Evolutionary conservation across 2,797 vertebrate genomes (phyloP), one percentile per base, ranked within the genome.

Genomic region (Betta splendens): DNA sequence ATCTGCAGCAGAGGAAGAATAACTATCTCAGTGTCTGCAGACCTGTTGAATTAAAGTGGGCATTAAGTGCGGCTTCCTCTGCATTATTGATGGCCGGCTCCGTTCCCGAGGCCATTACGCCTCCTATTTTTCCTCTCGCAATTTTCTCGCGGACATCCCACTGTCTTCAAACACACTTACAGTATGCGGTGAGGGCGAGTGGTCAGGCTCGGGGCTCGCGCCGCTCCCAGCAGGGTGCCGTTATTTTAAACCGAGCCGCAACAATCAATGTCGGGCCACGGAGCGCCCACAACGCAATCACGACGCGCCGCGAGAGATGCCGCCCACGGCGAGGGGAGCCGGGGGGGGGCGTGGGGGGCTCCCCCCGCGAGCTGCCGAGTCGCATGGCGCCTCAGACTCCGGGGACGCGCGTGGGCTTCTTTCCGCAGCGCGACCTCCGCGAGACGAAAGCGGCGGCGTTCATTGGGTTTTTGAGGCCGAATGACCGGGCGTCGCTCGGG

Each of bases 31-130:
- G 50, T 52, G 79, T 87, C 81, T 85, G 74, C 69, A 72, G 83
- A 91, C 87, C 85, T 90, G 87, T 90, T 89, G 88, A 88, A 88
- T 87, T 88, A 89, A 90, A 81, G 82, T 73, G 72, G 78, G 85
- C 85, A 89, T 86, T 89, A 87, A 82, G 80, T 69, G 83, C 84
- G 62, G 79, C 76, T 80, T 85, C 83, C 52, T 69, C 86, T 91
- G 84, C 85, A 91, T 90, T 90, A 91, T 90, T 89, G 83, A 91
- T 89, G 55, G 63, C 44, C 40, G 4, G 60, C 71, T 85, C 77
- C 83, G 66, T 80, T 84, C 84, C 85, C 16, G 48, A 85, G 61
- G 75, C 85, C 74, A 74, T 89, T 89, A 87, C 61, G 77, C 78
- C 64, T 75, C 75, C 67, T 77, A 76, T 85, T 85, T 82, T 79